These are phyloP conservation scores for Chascanopsetta lugubris DNA, from an alignment of 2,113 vertebrate genomes.

Conservation along the genomic window DNA sequence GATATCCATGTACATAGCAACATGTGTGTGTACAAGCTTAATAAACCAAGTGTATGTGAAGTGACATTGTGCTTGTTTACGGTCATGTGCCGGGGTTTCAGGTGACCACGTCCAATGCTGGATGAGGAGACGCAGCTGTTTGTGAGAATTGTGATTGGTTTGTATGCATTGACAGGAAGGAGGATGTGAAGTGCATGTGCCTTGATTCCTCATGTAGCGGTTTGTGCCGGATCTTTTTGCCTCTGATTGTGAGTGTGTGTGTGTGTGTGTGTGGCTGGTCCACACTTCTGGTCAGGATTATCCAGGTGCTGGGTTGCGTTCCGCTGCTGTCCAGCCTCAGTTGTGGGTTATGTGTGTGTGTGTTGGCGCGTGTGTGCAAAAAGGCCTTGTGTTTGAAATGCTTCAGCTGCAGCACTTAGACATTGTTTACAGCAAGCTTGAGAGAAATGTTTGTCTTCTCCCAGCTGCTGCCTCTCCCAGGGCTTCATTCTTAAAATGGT, in stretches of 20 bases:
- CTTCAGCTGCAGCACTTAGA: constrained; percentile 28
- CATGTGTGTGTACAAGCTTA: neutral
- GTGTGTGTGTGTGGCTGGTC: constrained; percentile 13
- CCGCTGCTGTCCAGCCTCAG: constrained; percentile 10
- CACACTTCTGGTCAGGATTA: constrained; percentile 16
- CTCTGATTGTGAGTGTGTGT: constrained; percentile 9
- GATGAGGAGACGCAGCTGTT: constrained; percentile 36
- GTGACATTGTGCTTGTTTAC: constrained; percentile 37
- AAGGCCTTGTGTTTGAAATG: constrained; percentile 41
- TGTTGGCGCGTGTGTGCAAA: neutral
- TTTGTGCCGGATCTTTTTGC: constrained; percentile 12
- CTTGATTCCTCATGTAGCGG: constrained; percentile 7
- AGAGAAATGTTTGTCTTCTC: constrained; percentile 9
- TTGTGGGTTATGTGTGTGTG: constrained; percentile 5
- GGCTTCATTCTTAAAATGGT: neutral
- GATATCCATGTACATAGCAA: neutral
- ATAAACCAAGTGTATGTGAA: constrained; percentile 9
- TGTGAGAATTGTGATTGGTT: constrained; percentile 25
- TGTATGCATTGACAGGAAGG: constrained; percentile 17
- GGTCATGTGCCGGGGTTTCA: constrained; percentile 21
- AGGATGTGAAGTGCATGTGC: constrained; percentile 9
- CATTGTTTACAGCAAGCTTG: constrained; percentile 39
- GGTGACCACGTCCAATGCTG: neutral
- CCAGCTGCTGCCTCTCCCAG: neutral
- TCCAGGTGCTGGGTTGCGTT: constrained; percentile 21